Base-by-base conservation (phyloP, 2,888 invertebrate species). In the Lasioglossum leucozonium region DNA sequence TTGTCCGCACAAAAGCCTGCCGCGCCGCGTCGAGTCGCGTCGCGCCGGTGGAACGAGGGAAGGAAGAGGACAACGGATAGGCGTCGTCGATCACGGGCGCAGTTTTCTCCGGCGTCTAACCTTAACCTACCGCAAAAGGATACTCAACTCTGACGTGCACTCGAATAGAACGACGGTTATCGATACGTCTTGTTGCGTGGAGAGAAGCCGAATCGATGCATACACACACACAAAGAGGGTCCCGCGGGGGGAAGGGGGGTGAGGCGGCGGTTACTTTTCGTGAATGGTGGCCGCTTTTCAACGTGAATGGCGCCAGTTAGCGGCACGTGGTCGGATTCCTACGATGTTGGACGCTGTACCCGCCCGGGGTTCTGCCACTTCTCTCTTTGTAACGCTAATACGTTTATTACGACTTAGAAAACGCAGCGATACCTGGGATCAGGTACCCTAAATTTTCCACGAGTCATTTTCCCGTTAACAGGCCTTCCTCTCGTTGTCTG, bases 121-220 rank as follows among this genome's bases (percentile, higher is more conserved):
- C 88, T 90, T 90, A 89, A 90, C 87, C 90, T 90, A 90, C 88
- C 88, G 79, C 84, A 88, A 89, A 62, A 79, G 80, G 72, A 84
- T 77, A 78, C 51, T 73, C 75, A 30, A 67, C 69, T 44, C 58
- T 47, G 77, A 62, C 77, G 72, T 62, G 81, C 72, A 74, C 51
- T 73, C 67, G 62, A 79, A 86, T 62, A 87, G 77, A 85, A 82
- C 74, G 80, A 62, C n/a, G 55, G 58, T 77, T 74, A 77, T 77
- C 77, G 75, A 81, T 72, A 74, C 40, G 69, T 40, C 51, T 67
- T 37, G 55, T 82, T 37, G 78, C 44, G 69, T 11, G 10, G 44
- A n/a, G 55, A 62, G n/a, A 71, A 34, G 73, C 30, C 69, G 69
- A 51, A 16, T 47, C 75, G n/a, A 55, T 34, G 26, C 6, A 51